These are phyloP conservation scores for Cenopis cana DNA, from an alignment of 2,888 invertebrate species.

Conservation along the genomic window DNA sequence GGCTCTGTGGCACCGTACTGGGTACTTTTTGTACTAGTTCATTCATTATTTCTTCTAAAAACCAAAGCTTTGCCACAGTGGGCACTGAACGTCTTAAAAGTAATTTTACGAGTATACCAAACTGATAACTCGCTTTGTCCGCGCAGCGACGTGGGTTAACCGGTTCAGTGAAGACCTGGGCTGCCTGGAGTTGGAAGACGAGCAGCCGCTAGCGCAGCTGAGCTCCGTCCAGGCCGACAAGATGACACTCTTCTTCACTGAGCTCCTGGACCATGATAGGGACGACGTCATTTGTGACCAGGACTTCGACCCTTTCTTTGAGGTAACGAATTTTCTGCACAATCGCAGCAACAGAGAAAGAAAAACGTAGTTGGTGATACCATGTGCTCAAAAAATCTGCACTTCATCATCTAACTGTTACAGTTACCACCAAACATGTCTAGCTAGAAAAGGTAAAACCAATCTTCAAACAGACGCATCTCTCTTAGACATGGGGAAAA, in stretches of 20 bases:
- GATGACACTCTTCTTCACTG: conserved; percentile 89
- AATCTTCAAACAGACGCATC: no score
- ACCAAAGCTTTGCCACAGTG: background rate
- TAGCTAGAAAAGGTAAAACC: no score
- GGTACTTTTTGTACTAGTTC: no score
- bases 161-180: conserved; percentile 88
- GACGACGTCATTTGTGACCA: conserved; percentile 89
- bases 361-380: no score
- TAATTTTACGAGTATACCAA: background rate
- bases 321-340: conserved; percentile 69
- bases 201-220: conserved; percentile 79
- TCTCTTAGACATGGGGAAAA: no score
- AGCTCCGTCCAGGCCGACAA: conserved; percentile 88
- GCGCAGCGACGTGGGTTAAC: conserved; percentile 90
- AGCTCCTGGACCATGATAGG: conserved; percentile 88
- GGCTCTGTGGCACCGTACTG: no score
- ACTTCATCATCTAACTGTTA: no score
- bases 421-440: no score
- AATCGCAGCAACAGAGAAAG: no score
- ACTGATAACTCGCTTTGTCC: conserved; percentile 21
- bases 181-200: conserved; percentile 82
- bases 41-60: background rate
- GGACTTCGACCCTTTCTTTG: conserved; percentile 89
- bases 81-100: background rate
- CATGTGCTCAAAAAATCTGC: no score